Percentiles rank a stretch among this genome's conserved stretches.
Conservation (phyloP, 2,888 invertebrate genomes). For the Drosophila quinaria region DNA sequence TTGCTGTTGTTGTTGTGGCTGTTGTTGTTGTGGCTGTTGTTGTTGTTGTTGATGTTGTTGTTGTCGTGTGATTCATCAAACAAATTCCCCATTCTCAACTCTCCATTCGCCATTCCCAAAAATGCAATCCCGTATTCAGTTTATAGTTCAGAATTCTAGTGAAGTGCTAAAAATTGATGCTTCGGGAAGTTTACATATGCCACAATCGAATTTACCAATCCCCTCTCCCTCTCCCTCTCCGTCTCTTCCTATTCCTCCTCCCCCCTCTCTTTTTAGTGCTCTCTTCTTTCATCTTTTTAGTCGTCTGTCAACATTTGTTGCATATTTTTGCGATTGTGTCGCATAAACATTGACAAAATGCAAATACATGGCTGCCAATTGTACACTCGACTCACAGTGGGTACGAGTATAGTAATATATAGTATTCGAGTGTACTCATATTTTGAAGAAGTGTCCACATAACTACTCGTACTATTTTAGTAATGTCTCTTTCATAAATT, state of each 20-base stretch:
- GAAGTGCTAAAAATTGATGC: conserved; percentile 50
- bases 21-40: too few species aligned
- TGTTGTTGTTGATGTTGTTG: conserved; percentile 3
- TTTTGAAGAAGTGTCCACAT: too few species aligned
- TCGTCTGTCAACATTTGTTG: conserved; percentile 41
- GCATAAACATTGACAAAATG: conserved; percentile 27
- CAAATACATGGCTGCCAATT: conserved; percentile 41
- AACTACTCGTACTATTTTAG: too few species aligned
- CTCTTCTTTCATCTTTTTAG: conserved; percentile 1
- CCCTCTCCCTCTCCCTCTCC: too few species aligned
- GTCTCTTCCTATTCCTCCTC: too few species aligned
- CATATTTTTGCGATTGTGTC: conserved; percentile 35
- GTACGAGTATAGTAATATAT: too few species aligned
- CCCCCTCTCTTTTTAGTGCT: background rate
- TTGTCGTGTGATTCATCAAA: conserved; percentile 33
- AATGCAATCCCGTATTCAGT: conserved; percentile 22
- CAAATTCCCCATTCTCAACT: conserved; percentile 3
- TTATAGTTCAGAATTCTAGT: conserved; percentile 16
- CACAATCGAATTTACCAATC: conserved; percentile 24
- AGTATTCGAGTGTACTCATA: background rate
- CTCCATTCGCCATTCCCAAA: background rate
- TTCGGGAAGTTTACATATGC: conserved; percentile 39
- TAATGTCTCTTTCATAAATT: too few species aligned
- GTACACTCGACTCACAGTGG: conserved; percentile 17
- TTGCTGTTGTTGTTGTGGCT: conserved; percentile 3